Evolutionary conservation across 1,140 invertebrate species (phyloP), one percentile per base, ranked within the genome.

Genomic region (Plodia interpunctella): DNA sequence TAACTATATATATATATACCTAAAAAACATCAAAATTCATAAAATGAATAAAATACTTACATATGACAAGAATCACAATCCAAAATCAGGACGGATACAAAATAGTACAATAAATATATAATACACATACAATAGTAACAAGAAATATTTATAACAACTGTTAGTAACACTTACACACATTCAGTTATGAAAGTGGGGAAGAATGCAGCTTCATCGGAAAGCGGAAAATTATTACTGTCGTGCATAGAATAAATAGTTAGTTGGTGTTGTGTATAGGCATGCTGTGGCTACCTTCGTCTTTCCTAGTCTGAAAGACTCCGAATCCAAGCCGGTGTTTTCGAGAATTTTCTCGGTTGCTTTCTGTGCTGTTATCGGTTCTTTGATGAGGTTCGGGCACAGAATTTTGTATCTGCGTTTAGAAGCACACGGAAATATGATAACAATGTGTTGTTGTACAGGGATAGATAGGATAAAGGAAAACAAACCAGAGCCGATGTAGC

Each of bases 271-370:
- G 49, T 55, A 56, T 64, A 55, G 69, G 59, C 63, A 57, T 59
- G 66, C 55, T 69, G 60, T 67, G 6, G 76, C 83, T 90, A 97
- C 98, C 96, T 99, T 99, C 63, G 97, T 99, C 90, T 95, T 95
- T 92, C 98, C 98, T 88, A 99, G 91, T 83, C 98, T 94, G 92
- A 95, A 99, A 90, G 98, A 96, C 90, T 98, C 97, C 68, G 94
- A 91, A 81, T 98, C 97, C 89, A 99, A 92, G 88, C 94, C 94
- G 80, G 95, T 93, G 75, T 94, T 92, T 72, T 96, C 95, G 89
- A 99, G 92, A 91, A 99, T 96, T 88, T 96, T 94, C 88, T 95
- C 93, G 63, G 96, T 94, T 66, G 97, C 96, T 90, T 96, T 95
- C 91, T 97, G 92, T 67, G 95, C 92, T 72, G 94, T 92, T 80